Base-by-base conservation (phyloP, 1,140 invertebrate species). In the Probaryconus sp. region DNA sequence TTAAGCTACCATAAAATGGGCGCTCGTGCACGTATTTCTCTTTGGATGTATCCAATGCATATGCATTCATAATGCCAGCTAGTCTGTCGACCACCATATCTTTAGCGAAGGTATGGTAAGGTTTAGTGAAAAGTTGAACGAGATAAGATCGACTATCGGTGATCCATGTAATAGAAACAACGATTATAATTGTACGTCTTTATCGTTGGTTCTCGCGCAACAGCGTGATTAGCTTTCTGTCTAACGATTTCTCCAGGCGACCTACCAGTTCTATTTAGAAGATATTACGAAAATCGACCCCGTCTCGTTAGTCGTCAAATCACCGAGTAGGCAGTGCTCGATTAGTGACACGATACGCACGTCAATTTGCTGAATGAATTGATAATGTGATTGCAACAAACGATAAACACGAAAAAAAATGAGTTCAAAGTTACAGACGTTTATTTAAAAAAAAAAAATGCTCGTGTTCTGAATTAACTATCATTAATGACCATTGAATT, bases 151-250 rank as follows among this genome's bases (percentile, higher is more conserved):
- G 16, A 7, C 9, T 42, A 58, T 38, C 37, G 45, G 28, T 28
- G 63, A 58, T 64, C 45, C 53, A 60, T 56, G 43, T 71, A 72
- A 73, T 65, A 60, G 35, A 33, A 64, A 64, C 64, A 64, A 63
- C 42, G 43, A 69, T 58, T 65, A 67, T 77, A 77, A 77, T 74
- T 71, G 76, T 74, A 77, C 70, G 76, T 70, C 76, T 77, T 60
- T 74, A 77, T 77, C 67, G 61, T 60, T 61, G 47, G 30, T 42
- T 67, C n/a, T n/a, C 43, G 63, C 26, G 42, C 58, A 70, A 64
- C 64, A n/a, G 18, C 56, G 48, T 65, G 61, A 77, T 77, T 77
- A 74, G 61, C 73, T 73, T 64, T 77, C 60, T 47, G 58, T 70
- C 70, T 47, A 67, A 55, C 70, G 65, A 67, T 73, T 58, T 68